A percentile compares a stretch with the other conserved stretches of the same genome.
Conservation (phyloP, 1,140 invertebrate species). For the Pygmarrhopalites habei region DNA sequence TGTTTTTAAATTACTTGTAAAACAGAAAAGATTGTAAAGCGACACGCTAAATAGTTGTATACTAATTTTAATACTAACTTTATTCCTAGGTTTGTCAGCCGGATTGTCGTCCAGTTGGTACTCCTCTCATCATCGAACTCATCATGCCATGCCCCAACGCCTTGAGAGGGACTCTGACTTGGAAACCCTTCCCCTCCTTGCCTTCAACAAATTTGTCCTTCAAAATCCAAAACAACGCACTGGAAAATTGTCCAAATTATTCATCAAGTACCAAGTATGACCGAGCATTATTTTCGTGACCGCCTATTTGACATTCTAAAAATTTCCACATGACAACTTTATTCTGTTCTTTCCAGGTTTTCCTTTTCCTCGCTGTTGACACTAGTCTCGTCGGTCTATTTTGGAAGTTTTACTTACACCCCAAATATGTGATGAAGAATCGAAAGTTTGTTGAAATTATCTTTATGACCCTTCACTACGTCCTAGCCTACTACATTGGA, state of each 20-base stretch:
- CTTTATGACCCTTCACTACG: conserved; percentile 36
- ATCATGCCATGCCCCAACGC: conserved; percentile 39
- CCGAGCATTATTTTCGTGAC: too few relatives aligned
- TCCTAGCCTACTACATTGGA: conserved; percentile 30
- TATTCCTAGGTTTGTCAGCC: too few relatives aligned
- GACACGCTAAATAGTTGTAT: too few relatives aligned
- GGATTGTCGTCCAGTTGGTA: conserved; percentile 34
- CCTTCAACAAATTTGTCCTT: conserved; percentile 34
- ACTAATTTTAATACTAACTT: too few relatives aligned
- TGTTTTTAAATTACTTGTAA: too few relatives aligned
- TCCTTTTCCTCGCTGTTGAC: conserved; percentile 31
- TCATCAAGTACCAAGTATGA: too few relatives aligned
- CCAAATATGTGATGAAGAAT: conserved; percentile 27
- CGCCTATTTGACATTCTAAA: too few relatives aligned
- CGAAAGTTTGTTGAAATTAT: conserved; percentile 20
- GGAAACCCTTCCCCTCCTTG: conserved; percentile 35
- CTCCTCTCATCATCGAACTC: conserved; percentile 36
- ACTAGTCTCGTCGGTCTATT: conserved; percentile 31
- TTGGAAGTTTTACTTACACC: conserved; percentile 38
- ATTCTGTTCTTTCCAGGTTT: too few relatives aligned
- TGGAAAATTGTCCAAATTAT: too few relatives aligned
- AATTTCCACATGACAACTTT: too few relatives aligned
- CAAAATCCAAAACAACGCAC: conserved; percentile 30
- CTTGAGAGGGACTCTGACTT: conserved; percentile 34
- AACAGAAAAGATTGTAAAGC: too few relatives aligned